A percentile compares a stretch with the other conserved stretches of the same genome.
phyloP scores from a whole-genome alignment of 2,888 invertebrate species.

The Trissonchulus sp. region DNA sequence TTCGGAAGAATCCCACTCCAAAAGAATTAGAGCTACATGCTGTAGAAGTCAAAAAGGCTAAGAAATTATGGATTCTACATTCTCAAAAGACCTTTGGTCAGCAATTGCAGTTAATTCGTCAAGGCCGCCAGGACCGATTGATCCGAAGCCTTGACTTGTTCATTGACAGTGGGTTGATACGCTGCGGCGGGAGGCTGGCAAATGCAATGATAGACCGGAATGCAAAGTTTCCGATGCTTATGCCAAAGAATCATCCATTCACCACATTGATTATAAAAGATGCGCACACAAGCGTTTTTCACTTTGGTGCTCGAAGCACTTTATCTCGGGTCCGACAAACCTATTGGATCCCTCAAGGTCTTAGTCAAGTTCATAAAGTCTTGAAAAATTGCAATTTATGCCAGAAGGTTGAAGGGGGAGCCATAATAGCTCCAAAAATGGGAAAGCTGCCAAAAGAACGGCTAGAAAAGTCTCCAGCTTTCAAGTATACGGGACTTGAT shows the following conservation, averaged over 20 bases:
- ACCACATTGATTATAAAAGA: constrained; percentile 2
- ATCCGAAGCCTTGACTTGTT: constrained; percentile 8
- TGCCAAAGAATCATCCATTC: constrained; percentile 22
- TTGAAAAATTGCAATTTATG: not conserved
- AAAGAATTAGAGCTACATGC: not conserved
- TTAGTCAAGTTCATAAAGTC: constrained; percentile 15
- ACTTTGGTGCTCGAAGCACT: constrained; percentile 8
- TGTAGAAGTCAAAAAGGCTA: not conserved
- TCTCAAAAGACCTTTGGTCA: constrained; percentile 7
- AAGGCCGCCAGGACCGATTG: not conserved
- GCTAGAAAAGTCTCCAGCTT: too few species aligned
- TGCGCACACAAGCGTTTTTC: constrained; percentile 5
- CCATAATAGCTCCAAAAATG: constrained; percentile 6
- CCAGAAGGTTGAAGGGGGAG: not conserved
- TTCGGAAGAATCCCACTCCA: too few species aligned
- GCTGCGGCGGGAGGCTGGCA: constrained; percentile 13
- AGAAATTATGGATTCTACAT: not conserved
- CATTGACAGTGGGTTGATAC: constrained; percentile 8
- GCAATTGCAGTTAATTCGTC: too few species aligned
- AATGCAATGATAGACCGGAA: not conserved
- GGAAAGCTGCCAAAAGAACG: constrained; percentile 6
- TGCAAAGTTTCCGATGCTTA: constrained; percentile 11
- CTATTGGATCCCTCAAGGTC: constrained; percentile 26
- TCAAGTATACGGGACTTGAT: too few species aligned
- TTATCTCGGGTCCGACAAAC: not conserved